These are phyloP conservation scores for Parus major DNA, from an alignment of 2,113 vertebrate genomes.

Conservation along the genomic window DNA sequence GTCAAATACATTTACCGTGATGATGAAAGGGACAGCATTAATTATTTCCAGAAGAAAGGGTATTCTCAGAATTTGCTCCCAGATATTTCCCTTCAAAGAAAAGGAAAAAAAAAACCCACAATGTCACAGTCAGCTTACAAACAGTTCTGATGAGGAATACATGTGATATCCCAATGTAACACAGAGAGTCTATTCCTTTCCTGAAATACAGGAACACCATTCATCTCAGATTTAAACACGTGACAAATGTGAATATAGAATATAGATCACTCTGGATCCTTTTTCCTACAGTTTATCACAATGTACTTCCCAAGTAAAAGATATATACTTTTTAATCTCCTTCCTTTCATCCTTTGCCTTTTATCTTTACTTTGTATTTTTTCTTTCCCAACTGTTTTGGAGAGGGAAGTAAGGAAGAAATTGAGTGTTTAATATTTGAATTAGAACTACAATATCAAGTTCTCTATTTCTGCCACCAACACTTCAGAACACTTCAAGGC, in stretches of 20 bases:
- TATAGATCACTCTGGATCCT: neutral
- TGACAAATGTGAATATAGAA: neutral
- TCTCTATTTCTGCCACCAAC: neutral
- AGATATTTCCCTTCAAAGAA: slow-evolving; percentile 83
- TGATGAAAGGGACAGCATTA: slow-evolving; percentile 85
- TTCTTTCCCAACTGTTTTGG: neutral
- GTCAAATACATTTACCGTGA: slow-evolving; percentile 76
- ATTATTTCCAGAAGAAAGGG: slow-evolving; percentile 87
- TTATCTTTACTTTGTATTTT: neutral
- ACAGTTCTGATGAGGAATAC: neutral
- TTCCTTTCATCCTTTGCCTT: neutral
- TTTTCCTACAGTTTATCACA: neutral
- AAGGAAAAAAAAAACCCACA: neutral
- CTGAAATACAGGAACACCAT: neutral
- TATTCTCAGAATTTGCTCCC: slow-evolving; percentile 85
- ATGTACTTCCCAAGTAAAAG: neutral
- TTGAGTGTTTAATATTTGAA: neutral
- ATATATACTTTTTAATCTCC: neutral
- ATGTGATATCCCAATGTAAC: neutral
- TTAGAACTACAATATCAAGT: neutral
- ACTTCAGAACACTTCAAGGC: neutral
- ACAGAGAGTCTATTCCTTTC: neutral
- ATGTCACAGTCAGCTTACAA: neutral
- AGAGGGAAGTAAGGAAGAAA: neutral
- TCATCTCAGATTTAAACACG: neutral